Evolutionary conservation across 1,140 invertebrate species (phyloP).

Genomic region (Ceratosolen solmsi): DNA sequence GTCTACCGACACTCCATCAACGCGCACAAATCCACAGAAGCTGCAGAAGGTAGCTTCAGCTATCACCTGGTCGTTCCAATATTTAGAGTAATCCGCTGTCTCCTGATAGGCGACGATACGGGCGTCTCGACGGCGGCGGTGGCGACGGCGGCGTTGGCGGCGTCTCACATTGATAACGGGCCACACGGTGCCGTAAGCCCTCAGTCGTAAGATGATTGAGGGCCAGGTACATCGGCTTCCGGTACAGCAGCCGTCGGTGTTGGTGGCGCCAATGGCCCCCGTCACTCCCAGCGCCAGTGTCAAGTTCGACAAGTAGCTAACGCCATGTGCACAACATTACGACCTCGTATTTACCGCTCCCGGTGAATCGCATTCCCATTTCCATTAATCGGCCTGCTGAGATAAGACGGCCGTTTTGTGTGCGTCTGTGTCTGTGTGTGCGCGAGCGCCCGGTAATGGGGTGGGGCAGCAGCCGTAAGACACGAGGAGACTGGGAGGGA

Average conservation of each 20-base stretch:
- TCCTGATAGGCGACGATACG: not conserved
- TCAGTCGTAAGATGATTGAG: slow-evolving; percentile 68
- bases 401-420: no score
- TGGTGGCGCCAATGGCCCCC: slow-evolving; percentile 35
- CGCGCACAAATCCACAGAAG: no score
- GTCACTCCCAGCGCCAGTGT: slow-evolving; percentile 9
- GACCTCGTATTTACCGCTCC: not conserved
- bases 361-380: no score
- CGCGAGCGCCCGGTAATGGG: no score
- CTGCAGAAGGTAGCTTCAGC: no score
- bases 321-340: slow-evolving; percentile 51
- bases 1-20: no score
- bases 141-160: not conserved
- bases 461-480: not conserved
- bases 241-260: slow-evolving; percentile 53
- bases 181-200: slow-evolving; percentile 51
- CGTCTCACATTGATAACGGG: slow-evolving; percentile 44
- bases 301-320: slow-evolving; percentile 60
- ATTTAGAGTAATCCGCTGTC: no score
- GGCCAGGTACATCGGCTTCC: slow-evolving; percentile 61
- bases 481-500: not conserved
- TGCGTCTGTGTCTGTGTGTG: no score
- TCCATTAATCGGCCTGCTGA: no score
- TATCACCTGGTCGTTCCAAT: no score
- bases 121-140: not conserved